Evolutionary conservation across 2,888 invertebrate genomes (phyloP), one percentile per base, ranked within the genome.

Genomic region (Bombylius major): DNA sequence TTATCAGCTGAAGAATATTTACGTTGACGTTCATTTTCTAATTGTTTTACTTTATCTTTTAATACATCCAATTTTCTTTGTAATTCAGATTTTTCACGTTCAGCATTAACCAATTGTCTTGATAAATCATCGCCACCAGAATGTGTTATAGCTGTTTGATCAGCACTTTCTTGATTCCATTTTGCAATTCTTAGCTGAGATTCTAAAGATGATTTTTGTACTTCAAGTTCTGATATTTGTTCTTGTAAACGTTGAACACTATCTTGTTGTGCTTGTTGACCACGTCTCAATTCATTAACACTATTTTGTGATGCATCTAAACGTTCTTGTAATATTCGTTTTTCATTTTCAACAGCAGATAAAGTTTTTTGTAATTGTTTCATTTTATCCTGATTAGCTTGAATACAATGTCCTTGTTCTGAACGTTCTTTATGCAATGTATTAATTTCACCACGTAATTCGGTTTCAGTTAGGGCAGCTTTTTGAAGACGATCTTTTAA

Each of bases 261-360:
- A 68, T 89, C 88, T 67, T 86, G 82, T 57, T 89, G 74, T 13
- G 83, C 84, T 69, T 86, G 86, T 75, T 86, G 90, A 65, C 78
- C 77, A 55, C 86, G 82, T 70, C 87, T 82, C 63, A 87, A 70
- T 65, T 91, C 90, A 4, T 80, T 81, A 4, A 88, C 72, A 47
- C 82, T 79, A 46, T 82, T 79, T 72, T 92, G 91, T 0, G 86
- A 79, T 53, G 84, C 82, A 59, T 94, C 94, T 51, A 92, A 72
- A 53, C 92, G 83, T 70, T 95, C 94, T 5, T 82, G 77, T 3
- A 91, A 69, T 0, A 94, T 84, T 34, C 91, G 82, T 52, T 88
- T 82, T 65, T 95, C 94, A 68, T 92, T 93, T 70, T 95, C 94
- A 54, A 87, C 82, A 63, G 82, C 86, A n/a, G 86, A 83, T 34